Base-by-base conservation (phyloP, 2,888 invertebrate genomes). In the Pollenia angustigena region DNA sequence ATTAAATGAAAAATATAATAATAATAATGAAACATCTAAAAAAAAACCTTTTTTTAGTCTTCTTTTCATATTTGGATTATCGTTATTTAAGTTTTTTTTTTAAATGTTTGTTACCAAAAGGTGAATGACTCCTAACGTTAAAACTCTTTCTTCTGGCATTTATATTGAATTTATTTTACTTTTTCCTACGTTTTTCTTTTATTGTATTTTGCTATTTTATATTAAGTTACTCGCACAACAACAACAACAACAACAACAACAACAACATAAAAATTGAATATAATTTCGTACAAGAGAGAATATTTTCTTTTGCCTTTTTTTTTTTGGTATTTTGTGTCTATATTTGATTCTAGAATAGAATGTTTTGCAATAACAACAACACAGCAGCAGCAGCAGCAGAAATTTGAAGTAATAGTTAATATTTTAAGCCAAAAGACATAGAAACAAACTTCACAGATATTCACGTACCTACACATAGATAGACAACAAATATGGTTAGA, bases 61-160 rank as follows among this genome's bases (percentile, higher is more conserved):
- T 18, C 46, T 46, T 64, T 69, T 16, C 32, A 7, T 69, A 56
- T 50, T 32, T 12, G 0, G 11, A 4, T 14, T 46, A 16, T 40
- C 12, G 16, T 54, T 69, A 23, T 58, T 60, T 69, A 11, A 14
- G 23, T 58, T 12, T 23, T 18, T 48, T 48, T 18, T 52, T 64
- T 12, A 0, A 12, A 18, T 66, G 18, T 46, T 48, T 48, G 10
- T 66, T 40, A 74, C n/a, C 48, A 48, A 74, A 74, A 66, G 81
- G 64, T 74, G 50, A 81, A 75, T 60, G 56, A 75, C 74, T 75
- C 58, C 42, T 32, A 56, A 78, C 32, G 48, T 79, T 14, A 52
- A 71, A 64, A 72, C 14, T 54, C 40, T 69, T 60, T 23, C 23
- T 50, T 52, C 32, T 52, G 52, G 32, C 58, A 52, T 44, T 68